Evolutionary conservation across 1,140 invertebrate species (phyloP).

Genomic region (Steinernema khuongi): DNA sequence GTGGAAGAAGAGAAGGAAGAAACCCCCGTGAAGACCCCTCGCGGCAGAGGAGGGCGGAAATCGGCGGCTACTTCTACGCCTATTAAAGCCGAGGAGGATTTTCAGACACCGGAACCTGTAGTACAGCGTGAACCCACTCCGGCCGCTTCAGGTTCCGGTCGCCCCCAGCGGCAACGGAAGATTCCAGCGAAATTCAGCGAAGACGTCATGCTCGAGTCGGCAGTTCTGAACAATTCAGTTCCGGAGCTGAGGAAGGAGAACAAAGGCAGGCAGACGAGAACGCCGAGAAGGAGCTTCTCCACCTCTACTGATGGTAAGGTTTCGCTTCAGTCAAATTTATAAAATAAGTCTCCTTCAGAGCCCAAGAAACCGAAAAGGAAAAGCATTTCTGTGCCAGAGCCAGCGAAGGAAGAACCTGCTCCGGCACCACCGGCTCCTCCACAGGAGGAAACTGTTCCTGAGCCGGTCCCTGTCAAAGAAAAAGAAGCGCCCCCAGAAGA

Average conservation of each 20-base stretch:
- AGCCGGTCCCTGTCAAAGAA: too few relatives aligned
- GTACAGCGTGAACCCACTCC: background rate
- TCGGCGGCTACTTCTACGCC: background rate
- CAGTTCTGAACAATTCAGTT: background rate
- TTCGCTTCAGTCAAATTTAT: background rate
- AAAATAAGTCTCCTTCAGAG: background rate
- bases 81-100: background rate
- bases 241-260: slow-evolving; percentile 18
- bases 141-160: background rate
- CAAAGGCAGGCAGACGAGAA: background rate
- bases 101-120: background rate
- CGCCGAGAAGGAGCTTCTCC: background rate
- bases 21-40: background rate
- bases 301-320: background rate
- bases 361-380: background rate
- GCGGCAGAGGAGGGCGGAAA: background rate
- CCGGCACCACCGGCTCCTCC: background rate
- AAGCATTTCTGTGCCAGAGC: too few relatives aligned
- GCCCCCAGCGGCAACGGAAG: background rate
- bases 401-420: background rate
- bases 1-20: too few relatives aligned
- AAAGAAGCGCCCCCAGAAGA: background rate
- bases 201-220: background rate
- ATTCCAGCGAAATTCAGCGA: background rate
- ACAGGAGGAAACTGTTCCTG: background rate